Evolutionary conservation across 2,797 vertebrate genomes (phyloP).

Genomic region (Eutrigla gurnardus): DNA sequence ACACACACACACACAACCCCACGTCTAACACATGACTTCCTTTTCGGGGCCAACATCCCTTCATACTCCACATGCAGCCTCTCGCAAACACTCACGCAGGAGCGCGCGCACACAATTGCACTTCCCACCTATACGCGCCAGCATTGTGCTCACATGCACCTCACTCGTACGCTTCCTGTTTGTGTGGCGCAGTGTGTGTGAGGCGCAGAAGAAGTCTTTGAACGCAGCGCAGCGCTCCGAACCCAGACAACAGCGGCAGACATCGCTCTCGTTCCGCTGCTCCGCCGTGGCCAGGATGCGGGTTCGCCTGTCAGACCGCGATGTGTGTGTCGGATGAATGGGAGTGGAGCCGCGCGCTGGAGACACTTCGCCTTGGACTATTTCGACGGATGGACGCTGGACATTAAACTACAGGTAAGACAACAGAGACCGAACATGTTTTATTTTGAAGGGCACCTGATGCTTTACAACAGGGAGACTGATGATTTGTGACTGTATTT

Average conservation of each 20-base stretch:
- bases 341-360: constrained; percentile 45
- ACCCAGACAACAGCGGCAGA: background rate
- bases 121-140: constrained; percentile 28
- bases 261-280: constrained; percentile 20
- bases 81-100: constrained; percentile 30
- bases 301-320: constrained; percentile 45
- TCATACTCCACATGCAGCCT: constrained; percentile 55
- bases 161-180: constrained; percentile 81
- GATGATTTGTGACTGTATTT: background rate
- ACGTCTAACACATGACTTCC: constrained; percentile 73
- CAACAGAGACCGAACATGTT: background rate
- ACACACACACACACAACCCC: too few relatives aligned
- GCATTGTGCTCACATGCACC: constrained; percentile 72
- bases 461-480: background rate
- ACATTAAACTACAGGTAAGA: constrained; percentile 72
- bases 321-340: constrained; percentile 62
- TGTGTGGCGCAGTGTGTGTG: constrained; percentile 38
- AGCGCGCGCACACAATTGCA: constrained; percentile 26
- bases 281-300: constrained; percentile 74
- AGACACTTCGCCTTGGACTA: constrained; percentile 44
- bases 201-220: constrained; percentile 22
- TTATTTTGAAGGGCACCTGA: constrained; percentile 10
- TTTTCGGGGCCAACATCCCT: constrained; percentile 69
- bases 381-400: constrained; percentile 58
- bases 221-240: constrained; percentile 19